phyloP scores from a whole-genome alignment of 1,140 invertebrate genomes.

The Philotrypesis tridentata region DNA sequence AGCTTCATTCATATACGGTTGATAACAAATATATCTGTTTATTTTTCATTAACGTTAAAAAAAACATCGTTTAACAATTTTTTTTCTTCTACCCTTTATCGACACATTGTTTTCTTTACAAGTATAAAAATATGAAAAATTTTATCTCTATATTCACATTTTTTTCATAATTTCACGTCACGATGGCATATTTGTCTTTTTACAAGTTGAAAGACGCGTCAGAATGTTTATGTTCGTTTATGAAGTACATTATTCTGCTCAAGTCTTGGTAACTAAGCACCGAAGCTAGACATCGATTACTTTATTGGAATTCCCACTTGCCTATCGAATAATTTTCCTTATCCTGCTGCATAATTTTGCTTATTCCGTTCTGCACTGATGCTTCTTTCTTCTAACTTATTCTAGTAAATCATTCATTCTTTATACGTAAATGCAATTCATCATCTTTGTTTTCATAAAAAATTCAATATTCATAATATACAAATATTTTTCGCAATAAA shows the following conservation, averaged over 20 bases:
- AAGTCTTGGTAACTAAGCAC: conserved; percentile 51
- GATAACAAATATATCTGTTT: neutral
- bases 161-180: conserved; percentile 44
- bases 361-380: conserved; percentile 10
- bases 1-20: neutral
- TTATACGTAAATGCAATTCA: neutral
- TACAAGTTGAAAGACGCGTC: conserved; percentile 43
- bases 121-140: conserved; percentile 51
- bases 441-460: neutral
- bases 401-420: neutral
- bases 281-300: conserved; percentile 49
- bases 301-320: conserved; percentile 62
- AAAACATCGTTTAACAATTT: neutral
- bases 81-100: conserved; percentile 26
- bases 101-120: conserved; percentile 36
- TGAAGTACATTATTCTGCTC: conserved; percentile 48
- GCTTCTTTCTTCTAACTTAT: neutral
- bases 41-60: neutral
- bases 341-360: conserved; percentile 23
- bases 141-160: conserved; percentile 48
- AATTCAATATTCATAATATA: neutral
- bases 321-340: conserved; percentile 51
- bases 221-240: conserved; percentile 38
- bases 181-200: conserved; percentile 43
- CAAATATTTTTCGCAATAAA: neutral